Evolutionary conservation across 2,113 vertebrate genomes (phyloP), one percentile per base, ranked within the genome.

Genomic region (Hypanus sabinus): DNA sequence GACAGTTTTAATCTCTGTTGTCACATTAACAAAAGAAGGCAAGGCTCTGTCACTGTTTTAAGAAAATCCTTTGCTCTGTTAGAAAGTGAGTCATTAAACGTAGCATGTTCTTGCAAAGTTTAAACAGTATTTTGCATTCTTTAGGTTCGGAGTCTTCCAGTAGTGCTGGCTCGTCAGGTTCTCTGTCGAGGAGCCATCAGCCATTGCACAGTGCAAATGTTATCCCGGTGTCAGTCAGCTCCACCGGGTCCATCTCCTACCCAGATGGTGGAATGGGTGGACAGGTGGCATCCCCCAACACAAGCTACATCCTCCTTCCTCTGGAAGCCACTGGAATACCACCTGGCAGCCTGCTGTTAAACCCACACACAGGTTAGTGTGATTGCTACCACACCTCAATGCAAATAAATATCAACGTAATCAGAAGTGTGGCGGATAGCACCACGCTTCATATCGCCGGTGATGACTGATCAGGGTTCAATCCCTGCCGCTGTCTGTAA

Each of bases 291-390:
- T 95, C 97, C 93, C 96, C 95, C 94, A 98, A 95, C 96, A 96
- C 98, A 94, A 96, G 97, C 96, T 99, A 98, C 95, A 97, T 98
- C 94, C 95, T 98, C 94, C 96, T 98, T 94, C 97, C 97, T 94
- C 96, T 98, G 94, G 98, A 99, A 96, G 98, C 98, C 85, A 96
- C 97, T 65, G 98, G 98, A 87, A 99, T 99, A 95, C 98, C 98
- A 0, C 98, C 98, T 0, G 98, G 98, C 94, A 99, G 98, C 95
- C 98, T 99, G 95, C 96, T 99, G 65, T 96, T 99, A 94, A 99
- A 99, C 95, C 98, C 98, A 0, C 98, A 98, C 81, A 99, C 98
- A 96, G 98, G 98, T 99, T 94, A 33, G 18, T 70, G 71, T 36
- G 18, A 55, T 62, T 71, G 38, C 55, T 94, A 76, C 75, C 33